Conservation (phyloP, 30 jellyfish, hydroid and myxozoan species). For the Aurelia sp. region DNA sequence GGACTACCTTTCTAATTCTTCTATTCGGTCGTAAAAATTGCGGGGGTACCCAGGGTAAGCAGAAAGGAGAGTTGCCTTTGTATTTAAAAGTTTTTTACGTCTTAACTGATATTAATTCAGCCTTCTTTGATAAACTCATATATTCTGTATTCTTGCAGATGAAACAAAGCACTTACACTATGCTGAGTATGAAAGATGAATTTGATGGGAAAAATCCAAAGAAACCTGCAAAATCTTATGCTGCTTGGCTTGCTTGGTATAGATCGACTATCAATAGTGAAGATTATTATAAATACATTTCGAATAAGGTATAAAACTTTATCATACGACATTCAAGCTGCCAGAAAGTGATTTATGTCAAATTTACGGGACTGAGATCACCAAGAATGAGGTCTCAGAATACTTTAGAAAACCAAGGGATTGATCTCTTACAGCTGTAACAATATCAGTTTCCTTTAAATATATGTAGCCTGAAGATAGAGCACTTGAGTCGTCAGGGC, state of each 20-base stretch:
- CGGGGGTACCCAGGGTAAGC: too few relatives aligned
- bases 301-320: slow-evolving; percentile 39
- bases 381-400: too few relatives aligned
- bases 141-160: neutral
- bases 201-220: slow-evolving; percentile 5
- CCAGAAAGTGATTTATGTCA: too few relatives aligned
- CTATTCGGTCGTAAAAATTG: too few relatives aligned
- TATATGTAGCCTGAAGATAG: too few relatives aligned
- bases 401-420: too few relatives aligned
- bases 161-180: slow-evolving; percentile 25
- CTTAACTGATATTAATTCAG: neutral
- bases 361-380: too few relatives aligned
- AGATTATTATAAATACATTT: slow-evolving; percentile 74
- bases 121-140: neutral
- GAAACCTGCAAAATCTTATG: slow-evolving; percentile 60
- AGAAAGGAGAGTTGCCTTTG: too few relatives aligned
- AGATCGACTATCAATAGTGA: slow-evolving; percentile 77
- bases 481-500: too few relatives aligned
- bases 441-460: too few relatives aligned
- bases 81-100: neutral
- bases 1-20: too few relatives aligned
- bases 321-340: neutral
- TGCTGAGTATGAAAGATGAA: neutral
- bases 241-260: slow-evolving; percentile 97
- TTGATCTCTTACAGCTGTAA: too few relatives aligned